Conservation (phyloP, 2,888 invertebrate genomes). For the Andrena fulva region DNA sequence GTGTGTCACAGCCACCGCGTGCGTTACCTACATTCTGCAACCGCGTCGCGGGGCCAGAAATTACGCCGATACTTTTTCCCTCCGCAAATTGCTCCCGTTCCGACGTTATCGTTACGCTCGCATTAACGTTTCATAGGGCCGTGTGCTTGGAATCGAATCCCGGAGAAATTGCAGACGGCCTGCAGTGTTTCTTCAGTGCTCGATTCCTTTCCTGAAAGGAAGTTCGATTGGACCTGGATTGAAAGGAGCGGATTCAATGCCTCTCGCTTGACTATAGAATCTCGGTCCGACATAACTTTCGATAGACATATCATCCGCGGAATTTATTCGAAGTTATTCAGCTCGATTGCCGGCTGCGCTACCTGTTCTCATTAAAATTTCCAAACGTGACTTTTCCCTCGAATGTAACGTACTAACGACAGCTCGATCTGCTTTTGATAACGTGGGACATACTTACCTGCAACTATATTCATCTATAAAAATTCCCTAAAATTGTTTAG, state of each 20-base stretch:
- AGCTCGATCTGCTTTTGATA: not conserved
- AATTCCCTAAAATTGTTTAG: not conserved
- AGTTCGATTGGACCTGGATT: constrained; percentile 6
- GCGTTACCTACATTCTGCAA: too few relatives aligned
- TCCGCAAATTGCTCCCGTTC: not conserved
- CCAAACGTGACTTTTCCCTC: not conserved
- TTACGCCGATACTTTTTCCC: not conserved
- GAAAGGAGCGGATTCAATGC: not conserved
- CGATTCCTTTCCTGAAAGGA: constrained; percentile 10
- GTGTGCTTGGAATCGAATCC: not conserved
- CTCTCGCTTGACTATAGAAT: not conserved
- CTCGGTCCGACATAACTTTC: not conserved
- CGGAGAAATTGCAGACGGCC: not conserved
- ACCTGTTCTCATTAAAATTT: not conserved
- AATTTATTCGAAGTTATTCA: not conserved
- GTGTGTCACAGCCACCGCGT: too few relatives aligned
- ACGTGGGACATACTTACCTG: too few relatives aligned
- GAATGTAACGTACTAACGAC: not conserved
- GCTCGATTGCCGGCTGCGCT: not conserved
- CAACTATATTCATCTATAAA: too few relatives aligned
- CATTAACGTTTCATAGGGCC: not conserved
- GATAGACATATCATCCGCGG: not conserved
- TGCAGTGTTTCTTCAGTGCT: constrained; percentile 2
- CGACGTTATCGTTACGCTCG: constrained; percentile 3
- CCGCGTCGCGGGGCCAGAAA: too few relatives aligned